Evolutionary conservation across 2,113 vertebrate genomes (phyloP).

Genomic region (Globicephala melas): DNA sequence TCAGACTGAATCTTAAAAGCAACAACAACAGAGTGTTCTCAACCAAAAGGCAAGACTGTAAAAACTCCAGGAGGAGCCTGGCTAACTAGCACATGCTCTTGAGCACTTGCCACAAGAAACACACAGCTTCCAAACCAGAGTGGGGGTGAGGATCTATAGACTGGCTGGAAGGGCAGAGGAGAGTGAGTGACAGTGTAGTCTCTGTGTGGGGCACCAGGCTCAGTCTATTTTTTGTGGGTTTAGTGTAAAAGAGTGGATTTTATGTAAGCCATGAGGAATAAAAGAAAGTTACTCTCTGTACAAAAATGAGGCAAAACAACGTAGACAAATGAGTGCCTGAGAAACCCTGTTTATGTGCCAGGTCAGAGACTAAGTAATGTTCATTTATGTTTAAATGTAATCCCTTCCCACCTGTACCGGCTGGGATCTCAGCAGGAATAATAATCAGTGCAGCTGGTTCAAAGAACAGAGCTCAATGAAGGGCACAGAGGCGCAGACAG

Average conservation of each 20-base stretch:
- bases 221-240: background rate
- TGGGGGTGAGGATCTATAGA: too few species aligned
- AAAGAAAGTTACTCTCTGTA: background rate
- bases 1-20: background rate
- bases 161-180: background rate
- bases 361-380: background rate
- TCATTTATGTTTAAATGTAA: constrained; percentile 24
- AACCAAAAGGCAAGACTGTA: background rate
- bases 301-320: background rate
- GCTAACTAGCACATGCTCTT: background rate
- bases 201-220: background rate
- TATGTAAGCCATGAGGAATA: background rate
- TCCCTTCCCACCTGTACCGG: background rate
- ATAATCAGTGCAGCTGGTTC: background rate
- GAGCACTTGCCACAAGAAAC: background rate
- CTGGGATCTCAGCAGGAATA: background rate
- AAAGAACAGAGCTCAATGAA: background rate
- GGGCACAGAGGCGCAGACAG: background rate
- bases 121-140: background rate
- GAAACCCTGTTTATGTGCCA: background rate
- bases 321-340: background rate
- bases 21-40: background rate
- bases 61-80: background rate
- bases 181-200: background rate
- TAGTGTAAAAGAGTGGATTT: background rate